Evolutionary conservation across 2,888 invertebrate genomes (phyloP).

Genomic region (Melieria crassipennis): DNA sequence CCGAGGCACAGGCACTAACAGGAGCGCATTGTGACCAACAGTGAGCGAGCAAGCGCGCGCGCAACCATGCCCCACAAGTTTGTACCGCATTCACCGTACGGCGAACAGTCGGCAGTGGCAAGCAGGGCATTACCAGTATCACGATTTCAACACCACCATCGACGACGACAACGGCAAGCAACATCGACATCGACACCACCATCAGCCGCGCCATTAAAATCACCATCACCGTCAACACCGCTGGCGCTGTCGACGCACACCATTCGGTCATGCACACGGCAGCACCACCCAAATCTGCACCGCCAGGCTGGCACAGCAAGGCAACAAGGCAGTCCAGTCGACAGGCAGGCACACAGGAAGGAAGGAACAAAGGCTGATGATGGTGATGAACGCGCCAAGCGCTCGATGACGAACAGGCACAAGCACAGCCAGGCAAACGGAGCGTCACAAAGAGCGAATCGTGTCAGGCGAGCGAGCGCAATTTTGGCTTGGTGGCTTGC

Average conservation of each 20-base stretch:
- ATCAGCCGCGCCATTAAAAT: slow-evolving; percentile 22
- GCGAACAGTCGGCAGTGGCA: no score
- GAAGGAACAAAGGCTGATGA: slow-evolving; percentile 20
- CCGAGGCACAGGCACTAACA: no score
- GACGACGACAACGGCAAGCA: slow-evolving; percentile 23
- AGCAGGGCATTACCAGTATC: slow-evolving; percentile 37
- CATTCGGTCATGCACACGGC: background rate
- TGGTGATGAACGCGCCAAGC: slow-evolving; percentile 8
- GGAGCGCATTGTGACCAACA: background rate
- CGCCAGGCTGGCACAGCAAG: no score
- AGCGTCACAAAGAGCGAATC: no score
- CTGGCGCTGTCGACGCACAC: slow-evolving; percentile 6
- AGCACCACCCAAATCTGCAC: no score
- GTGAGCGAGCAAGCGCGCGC: background rate
- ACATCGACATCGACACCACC: slow-evolving; percentile 30
- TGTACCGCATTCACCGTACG: no score
- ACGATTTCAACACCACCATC: slow-evolving; percentile 33
- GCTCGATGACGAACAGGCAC: background rate
- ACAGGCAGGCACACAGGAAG: slow-evolving; percentile 27
- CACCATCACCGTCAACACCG: slow-evolving; percentile 23
- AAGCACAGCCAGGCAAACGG: no score
- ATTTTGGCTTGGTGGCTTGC: no score
- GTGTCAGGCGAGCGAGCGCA: no score
- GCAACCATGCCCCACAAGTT: no score
- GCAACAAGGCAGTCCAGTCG: no score